Evolutionary conservation across 2,888 invertebrate genomes (phyloP).

Genomic region (Pinctada fucata): DNA sequence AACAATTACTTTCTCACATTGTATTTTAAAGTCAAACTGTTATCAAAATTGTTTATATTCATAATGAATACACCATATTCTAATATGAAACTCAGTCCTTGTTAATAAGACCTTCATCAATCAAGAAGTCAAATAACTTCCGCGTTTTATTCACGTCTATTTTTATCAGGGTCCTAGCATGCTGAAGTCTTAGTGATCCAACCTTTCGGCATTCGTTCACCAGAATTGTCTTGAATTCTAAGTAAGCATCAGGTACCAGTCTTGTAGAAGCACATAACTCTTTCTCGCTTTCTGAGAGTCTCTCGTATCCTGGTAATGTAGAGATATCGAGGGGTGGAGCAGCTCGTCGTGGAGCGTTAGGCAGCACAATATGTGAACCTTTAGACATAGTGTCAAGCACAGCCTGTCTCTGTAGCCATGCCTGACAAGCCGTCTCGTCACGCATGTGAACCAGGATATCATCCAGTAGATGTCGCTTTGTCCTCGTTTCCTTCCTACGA

Average conservation of each 20-base stretch:
- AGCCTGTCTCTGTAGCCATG: conserved; percentile 71
- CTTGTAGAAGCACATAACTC: conserved; percentile 87
- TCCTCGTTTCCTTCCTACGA: conserved; percentile 81
- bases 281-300: conserved; percentile 84
- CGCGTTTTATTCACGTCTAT: conserved; percentile 94
- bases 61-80: too few species aligned
- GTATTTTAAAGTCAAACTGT: too few species aligned
- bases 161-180: conserved; percentile 89
- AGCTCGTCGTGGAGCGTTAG: conserved; percentile 64
- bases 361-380: conserved; percentile 46
- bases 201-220: conserved; percentile 88
- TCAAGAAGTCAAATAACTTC: conserved; percentile 85
- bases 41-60: too few species aligned
- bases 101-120: conserved; percentile 73
- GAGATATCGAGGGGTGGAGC: conserved; percentile 82
- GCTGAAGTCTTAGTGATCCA: conserved; percentile 84
- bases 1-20: too few species aligned
- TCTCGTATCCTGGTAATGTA: conserved; percentile 88
- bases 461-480: conserved; percentile 70
- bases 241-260: conserved; percentile 86
- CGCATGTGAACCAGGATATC: conserved; percentile 70
- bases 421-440: conserved; percentile 72
- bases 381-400: conserved; percentile 60
- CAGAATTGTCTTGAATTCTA: conserved; percentile 87
- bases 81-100: conserved; percentile 49